Base-by-base conservation (phyloP, 1,140 invertebrate species). In the Megalonaias nervosa region DNA sequence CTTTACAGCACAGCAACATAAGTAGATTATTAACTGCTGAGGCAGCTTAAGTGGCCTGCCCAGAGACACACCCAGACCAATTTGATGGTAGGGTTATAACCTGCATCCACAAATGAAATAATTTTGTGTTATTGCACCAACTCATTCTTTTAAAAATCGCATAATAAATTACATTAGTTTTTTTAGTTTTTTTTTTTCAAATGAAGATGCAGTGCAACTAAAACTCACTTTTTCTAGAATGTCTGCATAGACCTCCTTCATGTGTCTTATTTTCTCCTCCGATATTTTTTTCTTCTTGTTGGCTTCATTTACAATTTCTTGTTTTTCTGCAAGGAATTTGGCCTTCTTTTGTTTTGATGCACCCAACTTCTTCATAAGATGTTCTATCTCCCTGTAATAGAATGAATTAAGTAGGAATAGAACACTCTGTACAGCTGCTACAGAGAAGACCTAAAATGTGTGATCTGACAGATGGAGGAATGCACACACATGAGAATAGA, bases 161-260 rank as follows among this genome's bases (percentile, higher is more conserved):
- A 16, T 38, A 38, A 67, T 11, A 55, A 55, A 38, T 55, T 17
- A 55, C 38, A 67, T 67, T 56, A 67, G 23, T n/a, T n/a, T 67
- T 38, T 67, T 67, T 31, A 31, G 4, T 2, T 4, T 1, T 31
- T 31, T 31, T 31, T 31, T 31, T 26, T 26, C 1, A 31, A 67
- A 48, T 17, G 57, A 16, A 67, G 38, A 67, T 13, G 1, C 6
- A 67, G 9, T 48, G 19, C 14, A 55, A 55, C 19, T 55, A 1
- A 17, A 16, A 48, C 59, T 69, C 38, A 77, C 76, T 23, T 71
- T 70, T 23, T 72, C 64, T n/a, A 77, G 26, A 59, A 77, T 77
- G 26, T 77, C 76, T 55, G 31, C 61, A 58, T 77, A 77, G 56
- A 71, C 16, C 38, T 38, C 67, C 17, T 67, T 58, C 26, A 65